Percentiles rank a stretch among this genome's conserved stretches.
These are phyloP conservation scores for Zhengitettix transpicula DNA, from an alignment of 2,888 invertebrate genomes.

Conservation along the genomic window DNA sequence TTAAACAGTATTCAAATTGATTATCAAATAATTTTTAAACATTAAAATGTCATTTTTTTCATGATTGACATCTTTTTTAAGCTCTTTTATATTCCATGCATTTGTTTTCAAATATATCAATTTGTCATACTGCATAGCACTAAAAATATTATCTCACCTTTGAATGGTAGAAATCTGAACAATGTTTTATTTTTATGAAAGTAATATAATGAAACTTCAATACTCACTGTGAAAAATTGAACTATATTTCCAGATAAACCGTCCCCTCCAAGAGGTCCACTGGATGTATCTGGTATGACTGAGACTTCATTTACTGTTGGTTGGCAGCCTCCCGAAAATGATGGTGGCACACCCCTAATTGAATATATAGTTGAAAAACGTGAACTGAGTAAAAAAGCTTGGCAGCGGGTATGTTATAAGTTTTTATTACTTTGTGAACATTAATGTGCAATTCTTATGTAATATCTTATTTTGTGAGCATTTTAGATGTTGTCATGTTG, in stretches of 20 bases:
- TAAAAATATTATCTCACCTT: too few species aligned
- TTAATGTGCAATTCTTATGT: too few species aligned
- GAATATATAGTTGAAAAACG: constrained; percentile 73
- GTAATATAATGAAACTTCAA: not conserved
- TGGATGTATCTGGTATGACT: constrained; percentile 66
- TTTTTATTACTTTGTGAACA: not conserved
- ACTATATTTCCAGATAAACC: constrained; percentile 48
- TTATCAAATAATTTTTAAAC: too few species aligned
- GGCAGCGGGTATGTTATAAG: constrained; percentile 40
- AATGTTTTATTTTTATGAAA: not conserved
- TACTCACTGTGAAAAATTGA: not conserved
- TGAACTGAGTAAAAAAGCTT: constrained; percentile 56
- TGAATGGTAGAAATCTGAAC: not conserved
- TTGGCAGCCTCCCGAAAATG: constrained; percentile 69
- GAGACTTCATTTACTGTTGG: constrained; percentile 63
- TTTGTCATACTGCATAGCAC: too few species aligned
- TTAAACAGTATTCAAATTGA: too few species aligned
- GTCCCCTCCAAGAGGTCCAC: constrained; percentile 65
- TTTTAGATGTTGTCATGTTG: too few species aligned
- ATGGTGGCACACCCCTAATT: constrained; percentile 73
- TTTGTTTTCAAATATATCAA: too few species aligned
- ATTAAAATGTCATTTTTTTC: too few species aligned
- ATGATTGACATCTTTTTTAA: too few species aligned
- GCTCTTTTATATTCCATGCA: too few species aligned
- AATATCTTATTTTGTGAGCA: too few species aligned